Conservation (phyloP, 1,140 invertebrate species). For the Pararge aegeria region DNA sequence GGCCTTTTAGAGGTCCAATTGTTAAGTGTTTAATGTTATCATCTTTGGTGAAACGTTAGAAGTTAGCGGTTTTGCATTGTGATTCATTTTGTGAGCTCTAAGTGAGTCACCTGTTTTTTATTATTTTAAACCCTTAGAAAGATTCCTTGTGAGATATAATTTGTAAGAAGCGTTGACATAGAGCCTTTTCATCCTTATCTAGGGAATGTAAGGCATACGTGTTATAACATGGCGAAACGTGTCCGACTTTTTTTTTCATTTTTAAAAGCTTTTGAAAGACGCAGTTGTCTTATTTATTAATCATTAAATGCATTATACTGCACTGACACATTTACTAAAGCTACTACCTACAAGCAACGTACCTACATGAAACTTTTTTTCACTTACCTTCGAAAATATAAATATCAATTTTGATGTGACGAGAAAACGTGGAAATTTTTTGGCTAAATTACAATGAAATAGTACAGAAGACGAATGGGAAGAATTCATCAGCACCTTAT, state of each 20-base stretch:
- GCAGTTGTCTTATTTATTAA: neutral
- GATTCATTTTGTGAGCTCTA: slow-evolving; percentile 48
- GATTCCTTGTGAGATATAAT: slow-evolving; percentile 33
- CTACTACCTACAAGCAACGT: too few relatives aligned
- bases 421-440: too few relatives aligned
- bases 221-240: slow-evolving; percentile 12
- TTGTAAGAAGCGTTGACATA: slow-evolving; percentile 21
- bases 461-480: too few relatives aligned
- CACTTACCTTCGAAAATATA: too few relatives aligned
- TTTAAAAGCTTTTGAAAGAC: neutral
- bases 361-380: too few relatives aligned
- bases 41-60: slow-evolving; percentile 47
- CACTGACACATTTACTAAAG: too few relatives aligned
- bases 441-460: too few relatives aligned
- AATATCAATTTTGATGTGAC: too few relatives aligned
- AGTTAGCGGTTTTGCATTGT: slow-evolving; percentile 49
- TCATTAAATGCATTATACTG: too few relatives aligned
- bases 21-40: slow-evolving; percentile 39
- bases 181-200: slow-evolving; percentile 20
- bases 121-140: slow-evolving; percentile 26
- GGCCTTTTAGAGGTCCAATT: slow-evolving; percentile 36
- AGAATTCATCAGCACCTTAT: too few relatives aligned
- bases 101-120: slow-evolving; percentile 45
- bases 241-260: slow-evolving; percentile 1
- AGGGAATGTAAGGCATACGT: slow-evolving; percentile 2